Conservation (phyloP, 2,797 vertebrate species). For the Argentina silus region DNA sequence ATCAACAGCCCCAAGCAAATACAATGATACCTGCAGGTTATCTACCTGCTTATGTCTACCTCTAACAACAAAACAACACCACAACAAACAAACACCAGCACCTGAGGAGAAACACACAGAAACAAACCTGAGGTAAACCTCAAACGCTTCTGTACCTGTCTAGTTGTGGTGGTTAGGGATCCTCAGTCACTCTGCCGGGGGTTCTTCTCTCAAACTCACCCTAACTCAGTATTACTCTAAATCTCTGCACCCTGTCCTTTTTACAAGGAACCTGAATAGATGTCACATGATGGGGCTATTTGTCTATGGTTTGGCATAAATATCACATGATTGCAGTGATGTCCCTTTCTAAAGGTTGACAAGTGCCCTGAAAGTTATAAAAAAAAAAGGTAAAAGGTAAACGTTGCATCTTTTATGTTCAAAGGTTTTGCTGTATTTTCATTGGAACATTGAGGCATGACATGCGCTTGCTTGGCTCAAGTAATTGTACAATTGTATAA, state of each 20-base stretch:
- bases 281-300: constrained; percentile 53
- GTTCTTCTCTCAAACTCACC: constrained; percentile 16
- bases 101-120: neutral
- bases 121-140: neutral
- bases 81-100: neutral
- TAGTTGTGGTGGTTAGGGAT: neutral
- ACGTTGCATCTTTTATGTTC: neutral
- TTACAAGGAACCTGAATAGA: constrained; percentile 18
- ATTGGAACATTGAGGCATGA: constrained; percentile 10
- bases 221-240: neutral
- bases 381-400: neutral
- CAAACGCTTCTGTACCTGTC: constrained; percentile 44
- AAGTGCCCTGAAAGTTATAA: constrained; percentile 11
- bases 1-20: no score
- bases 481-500: neutral
- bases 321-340: constrained; percentile 53
- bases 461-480: neutral
- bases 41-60: no score
- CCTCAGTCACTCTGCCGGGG: neutral
- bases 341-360: constrained; percentile 45
- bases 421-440: neutral
- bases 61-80: no score
- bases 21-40: no score
- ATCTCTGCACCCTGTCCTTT: neutral
- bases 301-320: neutral